These are phyloP conservation scores for Eublepharis macularius DNA, from an alignment of 2,113 vertebrate species.

Conservation along the genomic window DNA sequence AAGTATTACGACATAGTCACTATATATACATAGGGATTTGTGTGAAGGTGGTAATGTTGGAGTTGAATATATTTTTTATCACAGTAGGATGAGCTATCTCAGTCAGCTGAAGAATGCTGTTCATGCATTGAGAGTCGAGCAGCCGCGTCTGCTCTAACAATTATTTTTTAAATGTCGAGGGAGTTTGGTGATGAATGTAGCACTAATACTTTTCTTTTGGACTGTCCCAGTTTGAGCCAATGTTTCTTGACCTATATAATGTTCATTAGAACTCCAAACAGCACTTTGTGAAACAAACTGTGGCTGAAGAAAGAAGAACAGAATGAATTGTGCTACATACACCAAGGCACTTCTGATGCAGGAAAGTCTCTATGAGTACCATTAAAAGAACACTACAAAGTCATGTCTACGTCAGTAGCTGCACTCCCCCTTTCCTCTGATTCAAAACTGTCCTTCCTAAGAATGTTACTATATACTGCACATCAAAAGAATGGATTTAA, in stretches of 20 bases:
- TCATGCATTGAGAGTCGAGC: slow-evolving; percentile 31
- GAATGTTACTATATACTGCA: slow-evolving; percentile 46
- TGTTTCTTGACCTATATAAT: slow-evolving; percentile 29
- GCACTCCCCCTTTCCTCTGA: slow-evolving; percentile 12
- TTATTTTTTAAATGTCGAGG: slow-evolving; percentile 39
- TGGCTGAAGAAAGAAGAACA: neutral
- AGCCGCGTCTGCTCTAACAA: slow-evolving; percentile 1
- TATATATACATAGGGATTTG: slow-evolving; percentile 53
- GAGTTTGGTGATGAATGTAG: slow-evolving; percentile 11
- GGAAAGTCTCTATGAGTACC: neutral
- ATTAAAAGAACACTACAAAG: neutral
- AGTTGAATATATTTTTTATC: slow-evolving; percentile 68
- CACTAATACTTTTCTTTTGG: slow-evolving; percentile 15
- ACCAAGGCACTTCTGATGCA: neutral
- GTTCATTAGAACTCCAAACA: slow-evolving; percentile 1
- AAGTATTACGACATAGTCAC: slow-evolving; percentile 52
- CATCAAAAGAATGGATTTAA: slow-evolving; percentile 41
- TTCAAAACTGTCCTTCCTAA: slow-evolving; percentile 16
- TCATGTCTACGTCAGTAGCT: accelerated
- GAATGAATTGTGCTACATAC: neutral
- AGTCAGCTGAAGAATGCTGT: slow-evolving; percentile 49
- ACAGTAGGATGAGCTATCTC: slow-evolving; percentile 57
- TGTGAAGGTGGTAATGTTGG: slow-evolving; percentile 67
- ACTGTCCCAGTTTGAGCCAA: slow-evolving; percentile 23
- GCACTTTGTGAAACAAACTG: neutral